Percentiles rank a stretch among this genome's conserved stretches.
phyloP scores from a whole-genome alignment of 2,797 vertebrate genomes.

The Helostoma temminkii region DNA sequence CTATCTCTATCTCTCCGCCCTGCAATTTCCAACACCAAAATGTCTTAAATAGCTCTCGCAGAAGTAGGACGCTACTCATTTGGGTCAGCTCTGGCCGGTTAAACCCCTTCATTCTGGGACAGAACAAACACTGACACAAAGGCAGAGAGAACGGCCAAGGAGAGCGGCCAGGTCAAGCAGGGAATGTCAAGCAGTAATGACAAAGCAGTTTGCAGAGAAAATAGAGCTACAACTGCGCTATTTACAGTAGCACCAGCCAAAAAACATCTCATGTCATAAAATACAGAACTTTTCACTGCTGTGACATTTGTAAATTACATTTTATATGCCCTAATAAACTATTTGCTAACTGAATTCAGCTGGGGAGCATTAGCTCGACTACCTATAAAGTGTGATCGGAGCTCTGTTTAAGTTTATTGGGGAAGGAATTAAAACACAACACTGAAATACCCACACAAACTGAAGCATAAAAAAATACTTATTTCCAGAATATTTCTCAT shows the following conservation, averaged over 20 bases:
- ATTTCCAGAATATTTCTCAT: conserved; percentile 47
- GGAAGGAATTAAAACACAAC: conserved; percentile 66
- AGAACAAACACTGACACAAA: conserved; percentile 80
- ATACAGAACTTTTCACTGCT: conserved; percentile 59
- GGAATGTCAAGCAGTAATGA: conserved; percentile 75
- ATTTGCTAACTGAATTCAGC: conserved; percentile 72
- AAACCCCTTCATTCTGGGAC: conserved; percentile 87
- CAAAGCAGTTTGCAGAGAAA: conserved; percentile 75
- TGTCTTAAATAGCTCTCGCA: conserved; percentile 81
- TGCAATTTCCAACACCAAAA: conserved; percentile 77
- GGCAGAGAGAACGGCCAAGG: conserved; percentile 65
- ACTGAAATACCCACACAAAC: conserved; percentile 36
- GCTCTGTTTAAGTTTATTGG: conserved; percentile 66
- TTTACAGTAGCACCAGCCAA: conserved; percentile 54
- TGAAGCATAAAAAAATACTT: conserved; percentile 33
- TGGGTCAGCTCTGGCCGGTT: conserved; percentile 88
- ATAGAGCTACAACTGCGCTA: conserved; percentile 59
- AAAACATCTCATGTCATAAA: conserved; percentile 42
- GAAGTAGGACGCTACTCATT: conserved; percentile 84
- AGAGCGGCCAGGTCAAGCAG: conserved; percentile 70
- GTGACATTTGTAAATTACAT: conserved; percentile 65
- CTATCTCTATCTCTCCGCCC: conserved; percentile 73
- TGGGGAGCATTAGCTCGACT: conserved; percentile 69
- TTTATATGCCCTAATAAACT: conserved; percentile 71
- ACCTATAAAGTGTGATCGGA: conserved; percentile 66